A percentile compares a stretch with the other conserved stretches of the same genome.
phyloP scores from a whole-genome alignment of 2,797 vertebrate genomes.

The Phyllotis vaccarum region DNA sequence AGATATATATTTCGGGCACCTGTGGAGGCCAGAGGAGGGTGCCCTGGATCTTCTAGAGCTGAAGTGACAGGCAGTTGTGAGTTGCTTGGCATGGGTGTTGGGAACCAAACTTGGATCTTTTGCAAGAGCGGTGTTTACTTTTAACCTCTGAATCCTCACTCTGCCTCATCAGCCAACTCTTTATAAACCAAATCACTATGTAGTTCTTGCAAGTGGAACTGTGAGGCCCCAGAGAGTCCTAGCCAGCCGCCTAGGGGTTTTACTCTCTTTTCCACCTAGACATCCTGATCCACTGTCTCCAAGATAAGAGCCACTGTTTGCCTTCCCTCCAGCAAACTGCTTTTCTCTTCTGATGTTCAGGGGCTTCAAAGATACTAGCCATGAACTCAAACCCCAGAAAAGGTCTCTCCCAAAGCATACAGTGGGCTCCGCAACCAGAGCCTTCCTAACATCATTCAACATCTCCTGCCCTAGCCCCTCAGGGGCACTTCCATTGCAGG shows the following conservation, averaged over 20 bases:
- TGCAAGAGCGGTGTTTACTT: not conserved
- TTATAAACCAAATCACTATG: not conserved
- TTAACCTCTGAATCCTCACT: not conserved
- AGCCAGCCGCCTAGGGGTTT: not conserved
- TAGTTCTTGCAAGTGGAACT: not conserved
- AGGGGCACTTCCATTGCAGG: not conserved
- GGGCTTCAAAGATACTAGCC: not conserved
- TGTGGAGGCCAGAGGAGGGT: not conserved
- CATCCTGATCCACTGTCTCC: not conserved
- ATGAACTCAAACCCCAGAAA: not conserved
- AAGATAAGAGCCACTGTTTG: not conserved
- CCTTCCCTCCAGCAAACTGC: not conserved
- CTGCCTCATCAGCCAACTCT: not conserved
- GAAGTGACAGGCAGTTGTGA: not conserved
- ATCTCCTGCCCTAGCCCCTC: not conserved
- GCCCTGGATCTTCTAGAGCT: not conserved
- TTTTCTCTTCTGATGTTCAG: not conserved
- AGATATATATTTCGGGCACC: not conserved
- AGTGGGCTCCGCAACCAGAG: not conserved
- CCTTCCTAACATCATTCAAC: not conserved
- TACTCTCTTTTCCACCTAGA: not conserved
- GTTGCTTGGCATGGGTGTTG: not conserved
- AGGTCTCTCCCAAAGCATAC: not conserved
- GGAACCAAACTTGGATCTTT: not conserved
- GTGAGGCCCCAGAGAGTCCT: not conserved